Evolutionary conservation across 2,888 invertebrate species (phyloP).

Genomic region (Linyphia triangularis): DNA sequence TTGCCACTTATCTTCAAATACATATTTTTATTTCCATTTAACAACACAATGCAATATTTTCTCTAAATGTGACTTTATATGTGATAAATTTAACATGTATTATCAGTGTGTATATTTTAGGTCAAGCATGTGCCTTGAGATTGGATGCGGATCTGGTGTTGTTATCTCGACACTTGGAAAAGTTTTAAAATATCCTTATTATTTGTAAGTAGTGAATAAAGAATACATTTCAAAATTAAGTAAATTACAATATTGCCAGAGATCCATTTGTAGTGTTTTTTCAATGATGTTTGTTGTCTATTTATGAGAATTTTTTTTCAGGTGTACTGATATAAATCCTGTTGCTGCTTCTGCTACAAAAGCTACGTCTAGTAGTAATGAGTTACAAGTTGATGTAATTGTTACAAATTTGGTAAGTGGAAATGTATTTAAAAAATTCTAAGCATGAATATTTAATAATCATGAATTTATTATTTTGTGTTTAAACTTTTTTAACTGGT

Average conservation of each 20-base stretch:
- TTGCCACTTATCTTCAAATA: no score
- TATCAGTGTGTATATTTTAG: no score
- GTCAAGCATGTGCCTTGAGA: constrained; percentile 88
- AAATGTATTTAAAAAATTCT: neutral
- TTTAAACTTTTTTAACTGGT: no score
- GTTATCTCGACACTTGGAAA: constrained; percentile 91
- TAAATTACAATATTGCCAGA: no score
- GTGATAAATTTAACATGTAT: no score
- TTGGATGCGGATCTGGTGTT: constrained; percentile 95
- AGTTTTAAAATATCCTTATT: constrained; percentile 81
- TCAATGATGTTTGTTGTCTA: neutral
- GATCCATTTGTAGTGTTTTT: no score
- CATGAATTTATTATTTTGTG: no score
- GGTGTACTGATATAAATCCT: constrained; percentile 90
- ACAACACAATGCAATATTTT: no score
- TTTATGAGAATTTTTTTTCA: constrained; percentile 21
- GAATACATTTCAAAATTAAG: no score
- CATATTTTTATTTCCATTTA: no score
- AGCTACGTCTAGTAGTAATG: constrained; percentile 86
- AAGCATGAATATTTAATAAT: no score
- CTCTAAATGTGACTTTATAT: no score
- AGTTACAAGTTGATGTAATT: constrained; percentile 81
- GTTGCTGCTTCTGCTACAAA: constrained; percentile 87
- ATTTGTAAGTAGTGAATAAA: constrained; percentile 79
- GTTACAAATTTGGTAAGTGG: constrained; percentile 79